Evolutionary conservation across 30 jellyfish, hydroid and myxozoan genomes (phyloP).

Genomic region (Hydractinia echinata): DNA sequence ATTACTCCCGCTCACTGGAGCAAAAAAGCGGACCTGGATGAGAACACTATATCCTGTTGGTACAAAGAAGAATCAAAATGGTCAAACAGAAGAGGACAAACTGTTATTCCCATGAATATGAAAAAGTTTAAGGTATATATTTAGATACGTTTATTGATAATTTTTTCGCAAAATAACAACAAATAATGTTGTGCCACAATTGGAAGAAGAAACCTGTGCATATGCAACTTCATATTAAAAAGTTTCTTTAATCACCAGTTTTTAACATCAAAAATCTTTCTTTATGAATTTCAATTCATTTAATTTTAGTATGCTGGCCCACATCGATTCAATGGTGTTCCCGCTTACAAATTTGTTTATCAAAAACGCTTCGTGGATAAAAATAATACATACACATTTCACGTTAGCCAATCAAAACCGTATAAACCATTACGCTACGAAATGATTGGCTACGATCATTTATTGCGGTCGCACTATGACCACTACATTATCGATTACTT

Average conservation of each 20-base stretch:
- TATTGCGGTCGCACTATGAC: slow-evolving; percentile 74
- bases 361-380: slow-evolving; percentile 33
- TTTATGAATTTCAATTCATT: background rate
- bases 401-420: slow-evolving; percentile 55
- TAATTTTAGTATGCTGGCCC: slow-evolving; percentile 33
- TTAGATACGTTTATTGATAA: background rate
- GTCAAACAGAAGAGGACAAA: slow-evolving; percentile 48
- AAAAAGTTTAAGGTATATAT: slow-evolving; percentile 48
- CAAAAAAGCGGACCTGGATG: slow-evolving; percentile 34
- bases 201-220: too few species aligned
- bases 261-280: background rate
- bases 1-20: slow-evolving; percentile 63
- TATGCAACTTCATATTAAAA: background rate
- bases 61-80: slow-evolving; percentile 56
- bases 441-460: slow-evolving; percentile 78
- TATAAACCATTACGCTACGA: slow-evolving; percentile 69
- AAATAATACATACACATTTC: slow-evolving; percentile 68
- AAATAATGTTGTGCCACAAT: too few species aligned
- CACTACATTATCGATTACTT: slow-evolving; percentile 63
- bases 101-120: slow-evolving; percentile 50
- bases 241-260: background rate
- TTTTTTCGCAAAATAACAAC: too few species aligned
- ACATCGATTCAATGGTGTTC: slow-evolving; percentile 41
- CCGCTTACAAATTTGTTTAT: slow-evolving; percentile 49
- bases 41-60: slow-evolving; percentile 51